phyloP scores from a whole-genome alignment of 2,888 invertebrate genomes.

The Gymnosoma rotundatum region DNA sequence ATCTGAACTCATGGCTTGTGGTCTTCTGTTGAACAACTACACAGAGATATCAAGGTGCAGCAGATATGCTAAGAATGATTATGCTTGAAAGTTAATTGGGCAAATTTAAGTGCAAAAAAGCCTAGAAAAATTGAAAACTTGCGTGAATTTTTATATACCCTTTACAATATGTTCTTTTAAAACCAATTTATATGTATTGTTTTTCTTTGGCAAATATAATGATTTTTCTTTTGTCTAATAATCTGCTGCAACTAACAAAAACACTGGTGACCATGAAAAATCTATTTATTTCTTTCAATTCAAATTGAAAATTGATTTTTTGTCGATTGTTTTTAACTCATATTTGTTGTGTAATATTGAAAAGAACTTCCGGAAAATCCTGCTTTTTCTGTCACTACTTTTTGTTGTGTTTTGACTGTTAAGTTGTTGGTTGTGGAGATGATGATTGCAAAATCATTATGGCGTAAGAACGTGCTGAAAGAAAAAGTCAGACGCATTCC shows the following conservation, averaged over 20 bases:
- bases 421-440: conserved; percentile 23
- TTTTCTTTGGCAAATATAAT: background rate
- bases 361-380: conserved; percentile 14
- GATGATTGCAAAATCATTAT: conserved; percentile 68
- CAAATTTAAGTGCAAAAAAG: no score
- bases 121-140: no score
- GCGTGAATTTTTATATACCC: no score
- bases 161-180: background rate
- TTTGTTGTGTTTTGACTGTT: conserved; percentile 14
- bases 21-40: no score
- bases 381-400: background rate
- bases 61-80: no score
- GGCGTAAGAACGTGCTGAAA: conserved; percentile 65
- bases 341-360: conserved; percentile 34
- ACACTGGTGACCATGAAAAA: conserved; percentile 66
- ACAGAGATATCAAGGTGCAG: no score
- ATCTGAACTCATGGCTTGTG: no score
- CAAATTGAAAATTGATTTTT: conserved; percentile 25
- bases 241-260: conserved; percentile 41
- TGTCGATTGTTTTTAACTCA: conserved; percentile 6
- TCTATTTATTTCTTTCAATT: background rate
- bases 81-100: no score
- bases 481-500: conserved; percentile 46
- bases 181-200: background rate
- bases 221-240: conserved; percentile 9